phyloP scores from a whole-genome alignment of 2,888 invertebrate species.

The Tromatobia lineatoria region DNA sequence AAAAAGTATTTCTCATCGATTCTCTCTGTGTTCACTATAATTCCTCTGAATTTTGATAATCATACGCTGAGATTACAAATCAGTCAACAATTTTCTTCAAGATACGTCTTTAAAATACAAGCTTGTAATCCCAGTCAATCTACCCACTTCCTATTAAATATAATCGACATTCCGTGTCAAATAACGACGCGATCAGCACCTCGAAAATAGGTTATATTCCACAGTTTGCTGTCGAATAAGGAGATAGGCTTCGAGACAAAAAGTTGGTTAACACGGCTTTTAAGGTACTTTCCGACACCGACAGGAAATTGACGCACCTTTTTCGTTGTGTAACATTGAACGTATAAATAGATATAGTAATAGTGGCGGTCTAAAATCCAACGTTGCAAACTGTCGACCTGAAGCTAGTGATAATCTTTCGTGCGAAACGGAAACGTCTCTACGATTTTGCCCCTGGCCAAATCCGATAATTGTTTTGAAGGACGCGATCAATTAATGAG shows the following conservation, averaged over 20 bases:
- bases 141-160: neutral
- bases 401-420: neutral
- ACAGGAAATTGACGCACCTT: constrained; percentile 41
- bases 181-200: neutral
- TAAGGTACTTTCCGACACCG: constrained; percentile 13
- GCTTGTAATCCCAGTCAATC: neutral
- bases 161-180: constrained; percentile 2
- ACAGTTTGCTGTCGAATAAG: neutral
- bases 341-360: neutral
- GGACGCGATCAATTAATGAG: constrained; percentile 19
- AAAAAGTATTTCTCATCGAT: too few relatives aligned
- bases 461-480: constrained; percentile 22
- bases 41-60: neutral
- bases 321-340: constrained; percentile 1
- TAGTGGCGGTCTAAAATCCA: neutral
- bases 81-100: neutral
- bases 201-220: neutral
- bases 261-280: neutral
- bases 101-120: neutral
- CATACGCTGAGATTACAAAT: neutral
- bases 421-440: neutral
- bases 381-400: neutral
- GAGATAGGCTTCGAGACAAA: neutral
- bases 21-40: neutral
- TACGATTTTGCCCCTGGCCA: constrained; percentile 13